Evolutionary conservation across 2,797 vertebrate genomes (phyloP), one percentile per base, ranked within the genome.

Genomic region (Melanotaenia trifasciata): DNA sequence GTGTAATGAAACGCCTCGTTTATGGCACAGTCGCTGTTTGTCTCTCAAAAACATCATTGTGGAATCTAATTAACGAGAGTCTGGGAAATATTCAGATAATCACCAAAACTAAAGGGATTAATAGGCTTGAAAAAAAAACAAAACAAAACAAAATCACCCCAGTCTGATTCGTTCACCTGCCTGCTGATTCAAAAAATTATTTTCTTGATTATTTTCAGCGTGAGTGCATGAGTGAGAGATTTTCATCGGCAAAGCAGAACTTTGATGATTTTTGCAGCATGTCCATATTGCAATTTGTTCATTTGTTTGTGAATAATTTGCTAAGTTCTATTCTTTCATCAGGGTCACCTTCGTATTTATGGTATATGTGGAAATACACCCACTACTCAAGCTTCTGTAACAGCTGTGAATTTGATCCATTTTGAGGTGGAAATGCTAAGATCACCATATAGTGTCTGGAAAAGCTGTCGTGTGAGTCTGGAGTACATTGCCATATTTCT

Each of bases 401-500:
- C 24, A 7, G 61, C 76, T 78, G 82, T 79, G 71, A 76, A 74
- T 43, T 78, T 80, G 69, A 80, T 82, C 63, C 78, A 60, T 81
- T 84, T 80, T 14, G 28, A 56, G 67, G 76, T 28, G 65, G 60
- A 56, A 82, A 80, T 68, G 70, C n/a, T n/a, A 62, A 87, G 75
- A 88, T 92, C 85, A 92, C 89, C 90, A 94, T 93, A 87, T 94
- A 85, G 86, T 83, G 77, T 89, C 86, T 88, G 28, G 58, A 78
- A 84, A 83, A 90, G 86, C 78, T 87, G 81, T 84, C 30, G 50
- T 63, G 64, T 74, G 67, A 82, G 72, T 81, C 77, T 90, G 83
- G 73, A 78, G 64, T 86, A 79, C 85, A 79, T 75, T 63, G 79
- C 85, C 72, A 75, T 85, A 85, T 91, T 88, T 87, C 88, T 83